Conservation (phyloP, 2,113 vertebrate species). For the Circaetus gallicus region DNA sequence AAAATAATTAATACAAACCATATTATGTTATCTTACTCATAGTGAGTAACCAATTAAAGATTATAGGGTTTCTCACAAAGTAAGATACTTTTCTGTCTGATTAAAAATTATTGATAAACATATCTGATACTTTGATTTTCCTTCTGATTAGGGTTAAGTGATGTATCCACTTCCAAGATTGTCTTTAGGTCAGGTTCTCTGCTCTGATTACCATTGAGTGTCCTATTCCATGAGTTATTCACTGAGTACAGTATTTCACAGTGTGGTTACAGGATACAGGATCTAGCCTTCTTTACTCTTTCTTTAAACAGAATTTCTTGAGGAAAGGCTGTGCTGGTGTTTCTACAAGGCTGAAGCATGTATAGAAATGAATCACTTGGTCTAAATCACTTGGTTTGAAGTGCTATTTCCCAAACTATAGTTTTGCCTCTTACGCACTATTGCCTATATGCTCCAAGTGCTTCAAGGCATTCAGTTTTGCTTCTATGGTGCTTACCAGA, state of each 20-base stretch:
- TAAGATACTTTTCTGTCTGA: neutral
- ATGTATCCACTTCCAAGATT: neutral
- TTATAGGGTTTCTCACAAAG: neutral
- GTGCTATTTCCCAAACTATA: neutral
- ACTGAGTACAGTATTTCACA: neutral
- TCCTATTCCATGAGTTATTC: neutral
- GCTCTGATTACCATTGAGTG: neutral
- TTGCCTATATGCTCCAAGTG: neutral
- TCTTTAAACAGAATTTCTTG: neutral
- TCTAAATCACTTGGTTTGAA: neutral
- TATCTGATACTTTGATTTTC: neutral
- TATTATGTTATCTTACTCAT: neutral
- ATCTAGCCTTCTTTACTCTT: neutral
- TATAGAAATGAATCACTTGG: neutral
- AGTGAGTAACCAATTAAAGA: neutral
- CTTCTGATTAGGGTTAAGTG: neutral
- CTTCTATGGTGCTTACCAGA: neutral
- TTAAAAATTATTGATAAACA: neutral
- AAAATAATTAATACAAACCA: neutral
- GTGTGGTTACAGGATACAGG: neutral
- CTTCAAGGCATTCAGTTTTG: neutral
- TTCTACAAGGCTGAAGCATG: neutral
- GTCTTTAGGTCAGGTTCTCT: neutral
- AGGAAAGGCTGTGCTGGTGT: neutral
- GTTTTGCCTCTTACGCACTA: neutral